Base-by-base conservation (phyloP, 1,140 invertebrate genomes). In the Papilio polyxenes region DNA sequence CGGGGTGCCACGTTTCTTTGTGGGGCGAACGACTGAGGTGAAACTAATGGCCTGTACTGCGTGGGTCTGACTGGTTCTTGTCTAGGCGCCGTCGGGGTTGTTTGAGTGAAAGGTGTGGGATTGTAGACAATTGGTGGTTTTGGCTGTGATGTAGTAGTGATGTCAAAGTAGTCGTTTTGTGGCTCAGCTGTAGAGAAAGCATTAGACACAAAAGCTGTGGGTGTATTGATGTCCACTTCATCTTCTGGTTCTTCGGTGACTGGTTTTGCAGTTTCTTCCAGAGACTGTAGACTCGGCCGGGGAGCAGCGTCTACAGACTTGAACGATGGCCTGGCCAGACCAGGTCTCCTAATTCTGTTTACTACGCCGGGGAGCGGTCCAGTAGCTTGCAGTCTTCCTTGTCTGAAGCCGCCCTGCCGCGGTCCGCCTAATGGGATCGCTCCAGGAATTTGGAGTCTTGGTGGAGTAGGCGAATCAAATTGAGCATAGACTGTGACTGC, bases 381-480 rank as follows among this genome's bases (percentile, higher is more conserved):
- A 0, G 84, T 87, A 15, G 83, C 85, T 78, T 92, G 88, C 40
- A 95, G 83, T 81, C 94, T 90, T 83, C 86, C 95, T 88, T 93
- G 95, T 85, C 90, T 91, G 89, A 90, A 95, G 78, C 89, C 91
- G 74, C 90, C 91, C 84, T 83, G 91, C 84, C 84, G 90, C 59
- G 80, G 86, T 51, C 90, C 91, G 40, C 92, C 92, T 79, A 95
- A 56, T 15, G 94, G 85, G n/a, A 96, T 85, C 0, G 96, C 96
- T 9, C 96, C 96, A 0, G 96, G 96, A 80, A 97, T 96, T 84
- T 93, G 94, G 5, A 96, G 87, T 83, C 96, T 93, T 23, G 92
- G 95, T 17, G 95, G 95, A 75, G 92, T 88, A 80, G 95, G 93
- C 15, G 89, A 89, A 86, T 95, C 95, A 88, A 93, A 91, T 88